phyloP scores from a whole-genome alignment of 1,140 invertebrate genomes.

The Microvelia longipes region DNA sequence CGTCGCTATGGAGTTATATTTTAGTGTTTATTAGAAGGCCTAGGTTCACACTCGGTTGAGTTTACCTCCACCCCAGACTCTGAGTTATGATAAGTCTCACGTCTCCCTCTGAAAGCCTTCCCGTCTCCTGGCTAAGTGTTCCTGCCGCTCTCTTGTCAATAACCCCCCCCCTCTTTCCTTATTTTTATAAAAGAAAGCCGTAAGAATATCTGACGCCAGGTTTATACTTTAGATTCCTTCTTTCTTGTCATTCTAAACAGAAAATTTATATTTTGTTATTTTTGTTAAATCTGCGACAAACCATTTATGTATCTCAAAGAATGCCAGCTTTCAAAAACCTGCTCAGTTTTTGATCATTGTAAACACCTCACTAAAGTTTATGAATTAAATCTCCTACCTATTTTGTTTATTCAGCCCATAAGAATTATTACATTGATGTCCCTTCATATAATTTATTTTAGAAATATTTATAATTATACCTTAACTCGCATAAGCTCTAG shows the following conservation, averaged over 20 bases:
- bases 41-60: background rate
- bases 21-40: background rate
- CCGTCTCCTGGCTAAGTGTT: background rate
- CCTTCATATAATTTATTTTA: no score
- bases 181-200: background rate
- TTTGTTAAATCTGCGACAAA: no score
- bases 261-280: background rate
- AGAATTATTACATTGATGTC: no score
- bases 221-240: background rate
- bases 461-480: no score
- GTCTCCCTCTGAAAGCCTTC: background rate
- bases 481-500: no score
- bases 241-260: background rate
- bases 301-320: no score
- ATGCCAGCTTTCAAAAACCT: no score
- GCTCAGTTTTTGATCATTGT: no score
- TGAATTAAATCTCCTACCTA: no score
- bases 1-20: background rate
- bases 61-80: background rate
- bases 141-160: background rate
- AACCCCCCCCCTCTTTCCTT: background rate
- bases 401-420: no score
- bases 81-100: background rate
- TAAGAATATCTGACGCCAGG: background rate
- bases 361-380: no score